Evolutionary conservation across 2,888 invertebrate species (phyloP), one percentile per base, ranked within the genome.

Genomic region (Lasius platythorax): DNA sequence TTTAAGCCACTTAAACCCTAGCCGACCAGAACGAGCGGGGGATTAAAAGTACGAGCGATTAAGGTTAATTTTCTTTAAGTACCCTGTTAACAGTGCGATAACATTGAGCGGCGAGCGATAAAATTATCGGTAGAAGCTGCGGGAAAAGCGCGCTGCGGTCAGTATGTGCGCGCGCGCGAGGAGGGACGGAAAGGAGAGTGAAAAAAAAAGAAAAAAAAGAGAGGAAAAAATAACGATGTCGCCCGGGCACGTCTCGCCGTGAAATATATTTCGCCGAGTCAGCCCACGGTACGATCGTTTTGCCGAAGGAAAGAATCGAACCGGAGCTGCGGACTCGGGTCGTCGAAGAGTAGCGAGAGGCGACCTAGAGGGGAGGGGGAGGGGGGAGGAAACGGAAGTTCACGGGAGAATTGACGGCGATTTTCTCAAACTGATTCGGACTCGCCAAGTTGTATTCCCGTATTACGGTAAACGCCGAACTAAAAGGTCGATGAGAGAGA

Each of bases 221-320:
- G 53, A 18, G 23, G 37, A 9, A 70, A 86, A 88, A 89, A 89
- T 88, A 90, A 91, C 88, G 87, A 90, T 91, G 90, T 90, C 89
- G 89, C 87, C 53, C 73, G 83, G 79, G 87, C 89, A 88, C 90
- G 89, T 90, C 91, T 90, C 87, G 84, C 82, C 86, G 89, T 91
- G 90, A 91, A 91, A 92, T 93, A 89, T 87, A 92, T 92, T 93
- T 92, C 88, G 91, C 92, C 85, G 91, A 92, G 89, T 93, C 92
- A 93, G 93, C 90, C 87, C 76, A 89, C 85, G 82, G 81, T 85
- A 56, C 84, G 88, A 88, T 87, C 88, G 87, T 90, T 90, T 89
- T 78, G 85, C 87, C 88, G 72, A 79, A 68, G 85, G 86, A 89
- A 86, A 87, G 87, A 89, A 89, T 90, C 87, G 87, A 79, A 83